Evolutionary conservation across 1,140 invertebrate genomes (phyloP).

Genomic region (Euschistus heros): DNA sequence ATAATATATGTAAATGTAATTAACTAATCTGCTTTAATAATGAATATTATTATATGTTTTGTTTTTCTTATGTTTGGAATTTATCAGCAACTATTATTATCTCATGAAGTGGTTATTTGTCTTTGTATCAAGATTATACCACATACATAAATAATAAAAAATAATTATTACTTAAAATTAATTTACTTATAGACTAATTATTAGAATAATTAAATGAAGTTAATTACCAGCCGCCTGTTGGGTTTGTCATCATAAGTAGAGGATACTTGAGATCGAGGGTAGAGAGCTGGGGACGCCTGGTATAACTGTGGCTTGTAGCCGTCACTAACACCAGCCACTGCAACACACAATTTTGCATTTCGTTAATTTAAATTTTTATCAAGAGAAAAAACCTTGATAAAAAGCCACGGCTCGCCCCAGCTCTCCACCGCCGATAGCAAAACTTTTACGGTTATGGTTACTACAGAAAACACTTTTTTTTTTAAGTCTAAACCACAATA

Average conservation of each 20-base stretch:
- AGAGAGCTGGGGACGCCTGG: slow-evolving; percentile 34
- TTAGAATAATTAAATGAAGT: slow-evolving; percentile 3
- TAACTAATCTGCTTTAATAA: no score
- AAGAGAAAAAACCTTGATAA: neutral
- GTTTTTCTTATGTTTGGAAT: no score
- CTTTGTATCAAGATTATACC: no score
- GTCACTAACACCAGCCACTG: slow-evolving; percentile 35
- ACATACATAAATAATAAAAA: no score
- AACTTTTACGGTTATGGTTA: slow-evolving; percentile 35
- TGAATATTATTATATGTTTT: no score
- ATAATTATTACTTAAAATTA: no score
- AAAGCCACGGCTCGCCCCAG: slow-evolving; percentile 35
- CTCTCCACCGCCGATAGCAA: slow-evolving; percentile 70
- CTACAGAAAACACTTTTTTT: neutral
- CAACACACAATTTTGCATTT: slow-evolving; percentile 35
- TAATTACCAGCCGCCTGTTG: slow-evolving; percentile 51
- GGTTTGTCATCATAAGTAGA: slow-evolving; percentile 49
- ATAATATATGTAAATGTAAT: no score
- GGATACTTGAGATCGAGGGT: slow-evolving; percentile 40
- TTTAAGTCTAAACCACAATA: slow-evolving; percentile 8
- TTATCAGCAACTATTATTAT: no score
- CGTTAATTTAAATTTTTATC: slow-evolving; percentile 28
- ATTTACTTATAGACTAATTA: no score
- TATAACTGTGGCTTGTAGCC: slow-evolving; percentile 29
- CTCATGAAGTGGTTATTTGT: no score